phyloP scores from a whole-genome alignment of 92 coral and sea anemone species.

The Umimayanthus chanpuru region DNA sequence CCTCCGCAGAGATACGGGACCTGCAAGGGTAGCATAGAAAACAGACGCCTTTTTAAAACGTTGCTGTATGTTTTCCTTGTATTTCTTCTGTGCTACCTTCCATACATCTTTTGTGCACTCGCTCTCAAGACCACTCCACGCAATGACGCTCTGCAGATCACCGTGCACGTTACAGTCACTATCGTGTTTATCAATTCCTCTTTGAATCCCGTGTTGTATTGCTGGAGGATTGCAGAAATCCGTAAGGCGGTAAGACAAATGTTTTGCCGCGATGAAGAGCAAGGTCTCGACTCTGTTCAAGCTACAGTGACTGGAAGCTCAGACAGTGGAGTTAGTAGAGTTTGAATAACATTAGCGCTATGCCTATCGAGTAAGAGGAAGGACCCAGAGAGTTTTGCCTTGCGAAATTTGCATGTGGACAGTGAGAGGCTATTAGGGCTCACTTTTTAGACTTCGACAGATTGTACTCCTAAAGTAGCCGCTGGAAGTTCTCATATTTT shows the following conservation, averaged over 20 bases:
- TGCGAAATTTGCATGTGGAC: too few species aligned
- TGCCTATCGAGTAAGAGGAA: too few species aligned
- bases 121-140: conserved; percentile 29
- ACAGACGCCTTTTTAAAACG: conserved; percentile 33
- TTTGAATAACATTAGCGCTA: too few species aligned
- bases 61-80: conserved; percentile 45
- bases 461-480: too few species aligned
- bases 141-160: conserved; percentile 28
- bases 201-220: conserved; percentile 45
- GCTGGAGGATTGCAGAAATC: conserved; percentile 56
- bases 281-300: neutral
- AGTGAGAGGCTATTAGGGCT: too few species aligned
- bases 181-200: conserved; percentile 52
- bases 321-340: too few species aligned
- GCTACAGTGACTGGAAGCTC: too few species aligned
- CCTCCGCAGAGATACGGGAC: neutral
- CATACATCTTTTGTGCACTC: conserved; percentile 35
- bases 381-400: too few species aligned
- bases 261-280: neutral
- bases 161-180: conserved; percentile 40
- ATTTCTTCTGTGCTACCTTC: conserved; percentile 48
- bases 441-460: too few species aligned
- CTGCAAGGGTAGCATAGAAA: conserved; percentile 2
- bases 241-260: conserved; percentile 4
- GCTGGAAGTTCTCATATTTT: too few species aligned